Evolutionary conservation across 2,797 vertebrate genomes (phyloP), one percentile per base, ranked within the genome.

Genomic region (Morus bassanus): DNA sequence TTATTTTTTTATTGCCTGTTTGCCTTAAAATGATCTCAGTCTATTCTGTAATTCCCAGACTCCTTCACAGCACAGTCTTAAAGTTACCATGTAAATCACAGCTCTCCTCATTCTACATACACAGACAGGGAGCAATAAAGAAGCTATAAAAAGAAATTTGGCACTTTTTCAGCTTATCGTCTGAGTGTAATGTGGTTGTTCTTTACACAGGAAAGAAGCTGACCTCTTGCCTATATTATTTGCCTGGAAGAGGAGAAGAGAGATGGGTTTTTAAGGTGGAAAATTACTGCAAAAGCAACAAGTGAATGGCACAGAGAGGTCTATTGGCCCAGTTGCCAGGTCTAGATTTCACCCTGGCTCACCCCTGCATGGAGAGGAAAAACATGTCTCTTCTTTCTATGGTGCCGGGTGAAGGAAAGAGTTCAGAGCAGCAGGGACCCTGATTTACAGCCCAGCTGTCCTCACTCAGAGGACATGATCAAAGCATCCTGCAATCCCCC

Each of bases 131-230:
- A 91, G 92, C 80, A 95, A 96, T 95, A 97, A 96, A 97, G 59
- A 89, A 93, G 89, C 89, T 89, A 96, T 95, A 95, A 96, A 97
- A 93, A 76, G 79, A 90, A 93, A 88, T 93, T 31, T 94, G 93
- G 93, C 94, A 92, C 79, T 92, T 96, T 84, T 96, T 91, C 92
- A 94, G 48, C 59, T 96, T 93, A 94, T 92, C 63, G 0, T 93
- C 67, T 64, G 57, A 79, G 82, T 37, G 59, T 91, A 78, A 88
- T 12, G 5, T 89, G 68, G 69, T 69, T 89, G 60, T 37, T 89
- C 92, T 95, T 93, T 82, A 84, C 61, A 72, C 54, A 89, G 67
- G 64, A 92, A 93, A 94, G 89, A 93, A 76, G 54, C 23, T 93
- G 89, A 96, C 76, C 78, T 95, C 81, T 89, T 82, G 60, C 48